Base-by-base conservation (phyloP, 2,797 vertebrate genomes). In the Micromesistius poutassou region DNA sequence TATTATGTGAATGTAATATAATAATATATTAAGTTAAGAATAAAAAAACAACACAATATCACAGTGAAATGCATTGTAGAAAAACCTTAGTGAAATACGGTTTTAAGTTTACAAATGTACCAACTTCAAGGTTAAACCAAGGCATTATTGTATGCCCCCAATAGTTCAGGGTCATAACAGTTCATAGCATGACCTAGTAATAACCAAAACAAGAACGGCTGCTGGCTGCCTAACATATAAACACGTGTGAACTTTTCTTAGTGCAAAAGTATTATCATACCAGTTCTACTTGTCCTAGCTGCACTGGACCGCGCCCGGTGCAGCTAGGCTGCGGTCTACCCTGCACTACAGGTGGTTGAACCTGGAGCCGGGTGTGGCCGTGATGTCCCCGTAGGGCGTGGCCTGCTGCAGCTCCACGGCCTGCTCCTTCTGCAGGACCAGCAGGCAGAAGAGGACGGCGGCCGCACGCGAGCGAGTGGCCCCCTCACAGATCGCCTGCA, bases 391-490 rank as follows among this genome's bases (percentile, higher is more conserved):
- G 83, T 97, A 99, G 0, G 98, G 96, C 14, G 92, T 89, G 71
- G 89, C 93, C 90, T 99, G 97, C 0, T 94, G 94, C 91, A 98
- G 91, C 83, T 94, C 88, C n/a, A 99, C 91, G n/a, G 92, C 94
- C 77, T 94, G 91, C 78, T 96, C 96, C 83, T 98, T 99, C 79
- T 95, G 96, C 81, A 99, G 94, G 84, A 97, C 92, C 85, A 99
- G 94, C 83, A 98, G 91, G 82, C 94, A 96, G 93, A 95, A 96
- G 93, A 99, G 98, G 74, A 95, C 96, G 78, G 93, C 89, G 5
- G 97, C 96, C 13, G 94, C 95, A 84, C 94, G 94, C 10, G 93
- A 92, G 79, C 97, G 94, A 76, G 91, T 94, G 0, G 90, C 92
- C 76, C 95, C 95, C 87, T 94, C 88, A 89, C 96, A 97, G 76